Evolutionary conservation across 2,888 invertebrate genomes (phyloP), one percentile per base, ranked within the genome.

Genomic region (Cephus rjabovi): DNA sequence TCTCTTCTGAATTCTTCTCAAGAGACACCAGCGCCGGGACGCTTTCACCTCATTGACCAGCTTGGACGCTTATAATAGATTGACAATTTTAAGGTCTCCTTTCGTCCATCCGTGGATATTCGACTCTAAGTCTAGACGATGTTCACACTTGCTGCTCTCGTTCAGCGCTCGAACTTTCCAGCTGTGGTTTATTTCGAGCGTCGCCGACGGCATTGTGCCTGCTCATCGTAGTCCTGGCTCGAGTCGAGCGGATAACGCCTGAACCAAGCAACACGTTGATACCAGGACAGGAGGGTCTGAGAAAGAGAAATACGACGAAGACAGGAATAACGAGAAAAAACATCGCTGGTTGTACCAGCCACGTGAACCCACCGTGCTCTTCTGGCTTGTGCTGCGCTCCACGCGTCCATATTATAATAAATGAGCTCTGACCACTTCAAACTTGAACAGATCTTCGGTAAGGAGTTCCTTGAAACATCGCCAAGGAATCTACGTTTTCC

Each of bases 161-260:
- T 71, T 74, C 74, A 37, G 76, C 75, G 56, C 56, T 79, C 73
- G 75, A 79, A 75, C 35, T 40, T 69, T 80, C 80, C 80, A 80
- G 80, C 79, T 80, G 79, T 74, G 77, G 79, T 80, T 80, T 80
- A 80, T 80, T 80, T 80, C 76, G 76, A 75, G 79, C 76, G 75
- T 77, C 79, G 79, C 80, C 74, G 69, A 75, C 75, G 79, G 69
- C 75, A 70, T 77, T n/a, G 69, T 12, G 34, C 31, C 56, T 30
- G 74, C 30, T 35, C 68, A 35, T 40, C 70, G 70, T 70, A 11
- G 70, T 33, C 70, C 34, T 40, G 40, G 68, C 35, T 68, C 35
- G 77, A 34, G 34, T 73, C 31, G 74, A 56, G 73, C 15, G 56
- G 74, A 23, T 15, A 30, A 40, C 15, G 37, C 76, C 70, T 23